Conservation (phyloP, 2,113 vertebrate species). For the Malurus elegans region DNA sequence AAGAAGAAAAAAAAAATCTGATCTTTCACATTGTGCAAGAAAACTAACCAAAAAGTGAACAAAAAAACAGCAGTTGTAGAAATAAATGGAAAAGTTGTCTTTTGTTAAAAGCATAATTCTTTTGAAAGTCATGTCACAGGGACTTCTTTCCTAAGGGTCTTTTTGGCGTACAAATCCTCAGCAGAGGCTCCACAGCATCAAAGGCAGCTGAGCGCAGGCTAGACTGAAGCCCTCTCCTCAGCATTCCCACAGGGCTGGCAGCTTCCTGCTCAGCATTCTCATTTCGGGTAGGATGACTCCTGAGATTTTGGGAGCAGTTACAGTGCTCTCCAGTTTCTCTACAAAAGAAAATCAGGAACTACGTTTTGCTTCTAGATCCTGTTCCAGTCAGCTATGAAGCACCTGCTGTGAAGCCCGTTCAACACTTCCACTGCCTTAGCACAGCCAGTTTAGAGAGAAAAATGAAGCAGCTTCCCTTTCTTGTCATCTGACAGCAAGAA, state of each 20-base stretch:
- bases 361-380: not conserved
- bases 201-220: not conserved
- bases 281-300: not conserved
- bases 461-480: not conserved
- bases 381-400: not conserved
- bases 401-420: not conserved
- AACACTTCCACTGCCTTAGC: not conserved
- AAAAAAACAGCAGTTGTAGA: not conserved
- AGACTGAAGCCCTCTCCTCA: not conserved
- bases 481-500: not conserved
- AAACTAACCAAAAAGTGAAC: not conserved
- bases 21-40: not conserved
- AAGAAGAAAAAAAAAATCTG: not conserved
- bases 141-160: not conserved
- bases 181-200: not conserved
- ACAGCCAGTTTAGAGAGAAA: not conserved
- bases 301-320: not conserved
- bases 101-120: not conserved
- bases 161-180: not conserved
- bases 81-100: not conserved
- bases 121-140: not conserved
- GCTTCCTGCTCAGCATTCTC: not conserved
- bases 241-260: not conserved
- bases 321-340: not conserved
- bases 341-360: fast-evolving